A percentile compares a stretch with the other conserved stretches of the same genome.
phyloP scores from a whole-genome alignment of 2,113 vertebrate genomes.

The Macaca nemestrina region DNA sequence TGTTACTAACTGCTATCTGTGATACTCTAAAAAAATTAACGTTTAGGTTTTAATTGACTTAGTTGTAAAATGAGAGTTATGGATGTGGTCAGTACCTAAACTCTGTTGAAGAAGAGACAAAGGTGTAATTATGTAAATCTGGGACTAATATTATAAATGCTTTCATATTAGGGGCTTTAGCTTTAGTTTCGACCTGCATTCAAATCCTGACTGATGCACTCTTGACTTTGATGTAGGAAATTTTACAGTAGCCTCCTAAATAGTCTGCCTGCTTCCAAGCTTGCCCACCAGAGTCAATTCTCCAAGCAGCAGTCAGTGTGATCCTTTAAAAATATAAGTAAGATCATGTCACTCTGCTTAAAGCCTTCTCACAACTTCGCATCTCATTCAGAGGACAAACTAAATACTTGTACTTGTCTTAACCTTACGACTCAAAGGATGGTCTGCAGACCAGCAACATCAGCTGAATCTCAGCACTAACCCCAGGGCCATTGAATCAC shows the following conservation, averaged over 20 bases:
- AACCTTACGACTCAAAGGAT: background rate
- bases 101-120: background rate
- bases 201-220: background rate
- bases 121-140: background rate
- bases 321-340: background rate
- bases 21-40: background rate
- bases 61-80: background rate
- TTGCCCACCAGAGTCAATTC: background rate
- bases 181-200: background rate
- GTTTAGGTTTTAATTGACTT: background rate
- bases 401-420: background rate
- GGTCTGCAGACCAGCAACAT: background rate
- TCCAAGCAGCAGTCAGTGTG: background rate
- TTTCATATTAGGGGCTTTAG: background rate
- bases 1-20: background rate
- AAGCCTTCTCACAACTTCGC: background rate
- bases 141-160: background rate
- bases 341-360: background rate
- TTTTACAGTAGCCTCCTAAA: background rate
- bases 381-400: background rate
- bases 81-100: background rate
- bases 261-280: background rate
- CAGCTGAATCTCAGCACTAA: background rate
- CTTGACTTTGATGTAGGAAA: background rate
- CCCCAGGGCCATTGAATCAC: background rate